Base-by-base conservation (phyloP, 2,888 invertebrate genomes). In the Apodemia zela region DNA sequence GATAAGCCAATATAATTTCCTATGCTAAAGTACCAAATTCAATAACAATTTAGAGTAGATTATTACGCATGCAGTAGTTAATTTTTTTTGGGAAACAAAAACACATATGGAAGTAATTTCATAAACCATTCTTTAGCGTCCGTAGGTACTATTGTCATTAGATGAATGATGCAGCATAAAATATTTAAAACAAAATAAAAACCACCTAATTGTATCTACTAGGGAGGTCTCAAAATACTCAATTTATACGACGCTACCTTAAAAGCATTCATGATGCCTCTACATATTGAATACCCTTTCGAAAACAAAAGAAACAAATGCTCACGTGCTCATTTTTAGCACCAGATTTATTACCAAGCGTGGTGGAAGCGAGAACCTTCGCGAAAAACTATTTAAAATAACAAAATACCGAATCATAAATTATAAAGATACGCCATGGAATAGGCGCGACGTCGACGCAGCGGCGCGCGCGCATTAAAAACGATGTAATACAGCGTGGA, bases 311-410 rank as follows among this genome's bases (percentile, higher is more conserved):
- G 45, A 87, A 89, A 84, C 75, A 72, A 74, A 78, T 76, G 79
- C 69, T 72, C 76, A 79, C 79, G 62, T 85, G 84, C 86, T 87
- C 86, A 89, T 85, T 87, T 89, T 84, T 68, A 85, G 83, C 87
- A 87, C 86, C 87, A 82, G 84, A 87, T 87, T 87, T 85, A 88
- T 87, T 84, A 84, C 84, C 79, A 77, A 82, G 80, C 76, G 78
- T 72, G 72, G 73, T 76, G 73, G 78, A 81, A 84, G 85, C 85
- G 85, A 83, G 84, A 84, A 84, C 68, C 75, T 69, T 72, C 71
- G 73, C 75, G 79, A 87, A 85, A 88, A 89, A 88, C 82, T 70
- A 77, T 80, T 84, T 84, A 79, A 80, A 85, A 77, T 84, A 80
- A 78, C 82, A 79, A 80, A 79, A 77, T 78, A 78, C 79, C 75